Base-by-base conservation (phyloP, 2,797 vertebrate genomes). In the Oryzias dopingdopingensis region DNA sequence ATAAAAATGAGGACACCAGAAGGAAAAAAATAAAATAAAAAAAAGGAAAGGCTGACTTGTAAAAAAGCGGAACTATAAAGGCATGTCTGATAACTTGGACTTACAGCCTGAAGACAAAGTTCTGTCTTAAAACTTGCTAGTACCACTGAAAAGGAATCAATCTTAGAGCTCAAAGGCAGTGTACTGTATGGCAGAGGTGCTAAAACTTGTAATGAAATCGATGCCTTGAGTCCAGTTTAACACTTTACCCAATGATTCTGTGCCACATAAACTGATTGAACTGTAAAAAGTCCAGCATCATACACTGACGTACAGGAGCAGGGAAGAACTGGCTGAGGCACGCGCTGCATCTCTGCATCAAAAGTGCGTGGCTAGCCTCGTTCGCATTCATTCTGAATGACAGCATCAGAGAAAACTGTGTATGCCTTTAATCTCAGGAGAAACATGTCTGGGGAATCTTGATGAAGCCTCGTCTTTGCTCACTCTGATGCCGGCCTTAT, bases 381-480 rank as follows among this genome's bases (percentile, higher is more conserved):
- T 63, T 71, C 74, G 40, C 67, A 72, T 77, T 83, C 66, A 53
- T 59, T 77, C 48, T 53, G 65, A 77, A 72, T 40, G 55, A 68
- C 56, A 59, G 67, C 70, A 75, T 78, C 76, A 60, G 69, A 74
- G 74, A 65, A 76, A 76, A 83, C 74, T 65, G 72, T 59, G 70
- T 74, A 77, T 74, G 77, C 46, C 77, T 85, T 85, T 85, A 86
- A 85, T 86, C 86, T 83, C 52, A 2, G 53, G 73, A 67, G 73
- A 48, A 76, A 80, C 54, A 12, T 65, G 80, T 81, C 75, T 50
- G 65, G 56, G 79, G 85, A 81, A 87, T 90, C 68, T 77, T 63
- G 85, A 88, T 86, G 76, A 85, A 82, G 78, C 62, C 49, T 4
- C 22, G 42, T 73, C 72, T 77, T 69, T 67, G 57, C 74, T 76